phyloP scores from a whole-genome alignment of 2,113 vertebrate species.

The Scalopus aquaticus region DNA sequence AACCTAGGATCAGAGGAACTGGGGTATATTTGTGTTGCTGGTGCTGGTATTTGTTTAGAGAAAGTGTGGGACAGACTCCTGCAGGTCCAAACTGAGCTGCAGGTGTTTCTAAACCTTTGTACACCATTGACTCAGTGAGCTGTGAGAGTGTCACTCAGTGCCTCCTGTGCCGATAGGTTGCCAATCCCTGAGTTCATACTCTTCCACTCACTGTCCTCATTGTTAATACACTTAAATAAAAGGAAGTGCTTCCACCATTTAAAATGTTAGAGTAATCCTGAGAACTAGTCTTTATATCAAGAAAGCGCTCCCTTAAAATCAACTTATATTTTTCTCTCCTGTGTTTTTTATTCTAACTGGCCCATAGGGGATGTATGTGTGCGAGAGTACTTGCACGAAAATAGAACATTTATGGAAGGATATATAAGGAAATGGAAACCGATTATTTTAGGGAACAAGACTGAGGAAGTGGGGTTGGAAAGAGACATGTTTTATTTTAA shows the following conservation, averaged over 20 bases:
- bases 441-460: neutral
- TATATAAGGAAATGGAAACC: neutral
- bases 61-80: no score
- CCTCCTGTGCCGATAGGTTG: neutral
- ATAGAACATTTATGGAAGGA: neutral
- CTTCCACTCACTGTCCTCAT: rapidly evolving
- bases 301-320: neutral
- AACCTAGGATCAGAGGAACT: neutral
- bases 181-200: neutral
- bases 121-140: neutral
- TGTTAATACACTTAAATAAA: neutral
- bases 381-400: neutral
- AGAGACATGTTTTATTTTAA: neutral
- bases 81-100: neutral
- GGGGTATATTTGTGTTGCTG: neutral
- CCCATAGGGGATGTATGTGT: neutral
- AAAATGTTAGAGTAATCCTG: neutral
- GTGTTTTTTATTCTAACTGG: neutral
- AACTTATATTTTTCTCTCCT: neutral
- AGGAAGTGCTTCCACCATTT: neutral
- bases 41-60: neutral
- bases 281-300: neutral
- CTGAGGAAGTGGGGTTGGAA: neutral
- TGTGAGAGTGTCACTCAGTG: neutral
- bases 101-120: neutral